Percentiles rank a stretch among this genome's conserved stretches.
Conservation (phyloP, 2,888 invertebrate genomes). For the Drosophila prostipennis region DNA sequence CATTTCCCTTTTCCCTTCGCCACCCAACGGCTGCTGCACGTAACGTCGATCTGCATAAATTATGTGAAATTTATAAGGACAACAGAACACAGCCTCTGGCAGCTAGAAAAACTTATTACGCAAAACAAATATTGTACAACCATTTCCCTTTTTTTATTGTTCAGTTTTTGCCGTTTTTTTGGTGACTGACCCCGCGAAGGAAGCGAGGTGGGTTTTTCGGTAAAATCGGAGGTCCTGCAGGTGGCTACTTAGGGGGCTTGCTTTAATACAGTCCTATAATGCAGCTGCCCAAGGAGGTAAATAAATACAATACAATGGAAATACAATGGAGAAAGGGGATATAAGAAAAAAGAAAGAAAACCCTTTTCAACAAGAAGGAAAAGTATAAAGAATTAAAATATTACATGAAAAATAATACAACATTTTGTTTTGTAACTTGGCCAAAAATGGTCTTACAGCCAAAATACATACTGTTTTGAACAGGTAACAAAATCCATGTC, state of each 20-base stretch:
- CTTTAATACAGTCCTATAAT: conserved; percentile 9
- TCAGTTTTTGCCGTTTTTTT: conserved; percentile 12
- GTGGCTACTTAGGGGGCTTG: conserved; percentile 17
- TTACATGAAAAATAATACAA: too few species aligned
- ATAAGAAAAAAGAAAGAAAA: not conserved
- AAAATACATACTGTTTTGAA: too few species aligned
- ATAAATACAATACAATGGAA: too few species aligned
- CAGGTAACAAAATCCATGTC: too few species aligned
- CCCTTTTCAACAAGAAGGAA: not conserved
- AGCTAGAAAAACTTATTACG: conserved; percentile 66
- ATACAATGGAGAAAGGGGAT: conserved; percentile 1
- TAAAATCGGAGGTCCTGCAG: conserved; percentile 19
- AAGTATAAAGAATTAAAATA: not conserved
- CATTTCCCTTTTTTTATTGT: conserved; percentile 58
- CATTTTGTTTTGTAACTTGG: too few species aligned
- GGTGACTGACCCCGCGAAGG: conserved; percentile 14
- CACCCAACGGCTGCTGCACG: conserved; percentile 63
- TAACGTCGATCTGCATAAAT: conserved; percentile 78
- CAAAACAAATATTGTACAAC: conserved; percentile 69
- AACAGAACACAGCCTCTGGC: conserved; percentile 52
- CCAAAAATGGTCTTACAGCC: too few species aligned
- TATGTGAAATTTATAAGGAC: conserved; percentile 76
- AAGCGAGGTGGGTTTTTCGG: not conserved
- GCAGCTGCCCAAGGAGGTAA: conserved; percentile 6
- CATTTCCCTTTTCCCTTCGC: not conserved